Evolutionary conservation across 2,888 invertebrate genomes (phyloP), one percentile per base, ranked within the genome.

Genomic region (Thymelicus acteon): DNA sequence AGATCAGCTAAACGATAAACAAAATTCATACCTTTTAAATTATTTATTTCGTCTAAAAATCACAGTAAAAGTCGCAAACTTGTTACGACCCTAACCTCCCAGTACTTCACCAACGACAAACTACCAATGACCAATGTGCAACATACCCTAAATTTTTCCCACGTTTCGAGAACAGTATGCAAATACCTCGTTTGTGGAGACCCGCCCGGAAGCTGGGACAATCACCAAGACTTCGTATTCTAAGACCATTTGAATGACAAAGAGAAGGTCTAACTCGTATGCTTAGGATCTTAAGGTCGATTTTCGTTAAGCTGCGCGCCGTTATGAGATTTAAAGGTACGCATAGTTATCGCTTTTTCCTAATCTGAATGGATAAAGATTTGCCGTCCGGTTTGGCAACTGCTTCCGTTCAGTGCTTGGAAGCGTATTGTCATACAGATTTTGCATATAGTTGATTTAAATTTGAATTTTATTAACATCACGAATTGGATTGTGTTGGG

Each of bases 151-250:
- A 71, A 72, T 71, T 69, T 76, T 90, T 92, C 90, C 87, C 91
- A 90, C 86, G 90, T 78, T 80, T 76, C 75, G 74, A 77, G 60
- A 61, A 78, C 75, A 75, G 78, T 86, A 90, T 91, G 89, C 82
- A 84, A 90, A 90, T 86, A 75, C 74, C 73, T 75, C 76, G 73
- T 77, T 78, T 78, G 77, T 77, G 78, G 76, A 76, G 78, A 67
- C 71, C 72, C 72, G 80, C 77, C 80, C 82, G 83, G 85, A 83
- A 83, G 83, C 82, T 78, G 77, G 81, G 79, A 81, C 83, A 85
- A 86, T 85, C 76, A 84, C 84, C 49, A 31, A 37, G 13, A 37
- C 24, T 47, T 49, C 44, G n/a, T 57, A 15, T 57, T n/a, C 47
- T 60, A 60, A 67, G 60, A 15, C 13, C 44, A 68, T 68, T 62